These are phyloP conservation scores for Pollenia labialis DNA, from an alignment of 2,888 invertebrate genomes.

Conservation along the genomic window DNA sequence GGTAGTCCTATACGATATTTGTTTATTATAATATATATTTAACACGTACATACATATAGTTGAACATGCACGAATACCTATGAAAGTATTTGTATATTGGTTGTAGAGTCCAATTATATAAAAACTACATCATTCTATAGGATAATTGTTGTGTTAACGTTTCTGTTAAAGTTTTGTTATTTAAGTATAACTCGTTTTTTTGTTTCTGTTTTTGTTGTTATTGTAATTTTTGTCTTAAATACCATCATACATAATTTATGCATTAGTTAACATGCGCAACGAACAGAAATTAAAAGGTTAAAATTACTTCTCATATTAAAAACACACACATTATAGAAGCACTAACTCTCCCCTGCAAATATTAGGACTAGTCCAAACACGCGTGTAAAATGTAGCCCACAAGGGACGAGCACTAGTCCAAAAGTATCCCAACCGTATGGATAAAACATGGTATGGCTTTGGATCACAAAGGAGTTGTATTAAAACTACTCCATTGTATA, in stretches of 20 bases:
- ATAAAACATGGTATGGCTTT: too few relatives aligned
- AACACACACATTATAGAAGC: background rate
- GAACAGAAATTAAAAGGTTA: conserved; percentile 69
- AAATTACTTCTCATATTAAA: conserved; percentile 51
- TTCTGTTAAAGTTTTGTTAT: conserved; percentile 3
- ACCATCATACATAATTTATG: conserved; percentile 69
- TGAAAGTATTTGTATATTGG: background rate
- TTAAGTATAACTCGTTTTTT: background rate
- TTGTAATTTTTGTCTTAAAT: conserved; percentile 56
- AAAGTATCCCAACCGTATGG: too few relatives aligned
- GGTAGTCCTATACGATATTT: too few relatives aligned
- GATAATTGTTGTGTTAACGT: conserved; percentile 51
- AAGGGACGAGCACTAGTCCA: too few relatives aligned
- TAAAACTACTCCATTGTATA: too few relatives aligned
- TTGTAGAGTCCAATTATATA: conserved; percentile 22
- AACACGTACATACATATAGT: too few relatives aligned
- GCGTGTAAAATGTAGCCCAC: too few relatives aligned
- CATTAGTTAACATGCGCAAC: conserved; percentile 64
- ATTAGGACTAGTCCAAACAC: too few relatives aligned
- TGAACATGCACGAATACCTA: too few relatives aligned
- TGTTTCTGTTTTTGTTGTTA: conserved; percentile 20
- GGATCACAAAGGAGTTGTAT: too few relatives aligned
- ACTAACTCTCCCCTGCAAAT: too few relatives aligned
- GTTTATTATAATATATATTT: too few relatives aligned
- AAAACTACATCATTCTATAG: conserved; percentile 53